Evolutionary conservation across 2,113 vertebrate genomes (phyloP), one percentile per base, ranked within the genome.

Genomic region (Pardalotus punctatus): DNA sequence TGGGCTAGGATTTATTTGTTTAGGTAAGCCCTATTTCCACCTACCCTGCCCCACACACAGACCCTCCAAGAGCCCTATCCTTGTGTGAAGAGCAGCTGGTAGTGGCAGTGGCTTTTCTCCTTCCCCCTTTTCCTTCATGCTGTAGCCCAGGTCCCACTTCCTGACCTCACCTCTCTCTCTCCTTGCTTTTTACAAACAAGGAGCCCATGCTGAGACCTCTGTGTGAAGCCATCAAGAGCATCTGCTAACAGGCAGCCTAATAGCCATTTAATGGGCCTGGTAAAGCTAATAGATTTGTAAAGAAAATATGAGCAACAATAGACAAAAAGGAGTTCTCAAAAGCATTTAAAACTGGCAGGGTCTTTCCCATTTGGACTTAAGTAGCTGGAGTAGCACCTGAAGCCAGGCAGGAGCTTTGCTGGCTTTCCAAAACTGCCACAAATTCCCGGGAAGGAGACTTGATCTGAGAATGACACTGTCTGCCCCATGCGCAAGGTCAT

Each of bases 211-310:
- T 88, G 94, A 91, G 91, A 77, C 69, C 88, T 95, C 96, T 81
- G 85, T 42, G 9, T 89, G 95, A 97, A 96, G 95, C 83, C 89
- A 61, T 95, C 94, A 94, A 95, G 90, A 97, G 77, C 81, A 96
- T 96, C 97, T 96, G 94, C 94, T 98, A 97, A 97, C 96, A 56
- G 93, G 79, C 80, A 97, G 77, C 71, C 96, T 98, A 98, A 98
- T 96, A 96, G 94, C 77, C 84, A 66, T 96, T 97, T 97, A 98
- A 97, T 97, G 89, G 93, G 64, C 79, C 53, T 67, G 81, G 94
- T 86, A 96, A 96, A 95, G 67, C 90, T 96, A 96, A 97, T 91
- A 97, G 91, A 95, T 96, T 95, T 94, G 77, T 89, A 94, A 96
- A 97, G 96, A 97, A 97, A 96, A 97, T 97, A 97, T 84, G 96